These are phyloP conservation scores for Nothoprocta pentlandii DNA, from an alignment of 2,113 vertebrate species.

Conservation along the genomic window DNA sequence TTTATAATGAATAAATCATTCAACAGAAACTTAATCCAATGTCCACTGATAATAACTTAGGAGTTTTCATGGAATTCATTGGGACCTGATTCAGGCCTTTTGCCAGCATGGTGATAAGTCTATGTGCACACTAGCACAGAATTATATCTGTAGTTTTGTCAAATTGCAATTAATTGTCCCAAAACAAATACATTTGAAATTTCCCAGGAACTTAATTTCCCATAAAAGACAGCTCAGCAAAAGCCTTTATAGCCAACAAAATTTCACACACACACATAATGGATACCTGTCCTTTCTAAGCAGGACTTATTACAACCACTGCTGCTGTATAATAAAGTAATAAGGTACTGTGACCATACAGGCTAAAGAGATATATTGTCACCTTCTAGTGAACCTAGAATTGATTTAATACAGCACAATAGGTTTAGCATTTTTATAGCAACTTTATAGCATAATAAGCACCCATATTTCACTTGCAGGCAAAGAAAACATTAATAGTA, in stretches of 20 bases:
- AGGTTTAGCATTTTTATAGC: background rate
- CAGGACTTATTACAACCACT: background rate
- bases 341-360: background rate
- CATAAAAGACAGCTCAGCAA: conserved; percentile 33
- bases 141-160: background rate
- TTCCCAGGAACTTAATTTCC: conserved; percentile 10
- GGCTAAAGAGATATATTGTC: background rate
- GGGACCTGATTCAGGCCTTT: background rate
- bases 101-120: background rate
- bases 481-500: background rate
- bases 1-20: conserved; percentile 24
- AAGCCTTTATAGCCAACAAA: conserved; percentile 13
- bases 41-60: conserved; percentile 5
- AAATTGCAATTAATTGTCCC: background rate
- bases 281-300: conserved; percentile 12
- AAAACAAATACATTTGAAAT: conserved; percentile 35
- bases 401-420: background rate
- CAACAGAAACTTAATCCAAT: conserved; percentile 7
- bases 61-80: background rate
- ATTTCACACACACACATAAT: conserved; percentile 9
- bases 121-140: background rate
- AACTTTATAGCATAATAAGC: background rate
- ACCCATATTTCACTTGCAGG: background rate
- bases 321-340: conserved; percentile 2
- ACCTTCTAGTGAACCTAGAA: background rate